A percentile compares a stretch with the other conserved stretches of the same genome.
Conservation (phyloP, 2,797 vertebrate genomes). For the Echeneis naucrates region DNA sequence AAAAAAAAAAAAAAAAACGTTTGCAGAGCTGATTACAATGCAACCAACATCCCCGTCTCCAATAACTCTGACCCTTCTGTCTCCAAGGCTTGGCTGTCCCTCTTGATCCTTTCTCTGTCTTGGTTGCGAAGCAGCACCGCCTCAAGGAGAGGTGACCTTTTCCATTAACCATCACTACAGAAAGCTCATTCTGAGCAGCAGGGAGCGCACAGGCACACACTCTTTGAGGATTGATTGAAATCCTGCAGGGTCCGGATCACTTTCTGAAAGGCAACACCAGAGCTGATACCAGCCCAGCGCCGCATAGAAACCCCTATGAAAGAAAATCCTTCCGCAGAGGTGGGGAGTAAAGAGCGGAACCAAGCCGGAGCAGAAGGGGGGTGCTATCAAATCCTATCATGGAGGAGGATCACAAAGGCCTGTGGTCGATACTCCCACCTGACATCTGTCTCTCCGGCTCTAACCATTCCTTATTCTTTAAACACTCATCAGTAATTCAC, state of each 20-base stretch:
- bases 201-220: slow-evolving; percentile 57
- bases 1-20: no score
- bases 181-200: slow-evolving; percentile 74
- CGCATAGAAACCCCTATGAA: slow-evolving; percentile 69
- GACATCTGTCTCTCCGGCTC: slow-evolving; percentile 46
- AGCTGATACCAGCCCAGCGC: slow-evolving; percentile 71
- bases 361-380: slow-evolving; percentile 35
- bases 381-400: slow-evolving; percentile 76
- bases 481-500: slow-evolving; percentile 32
- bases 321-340: slow-evolving; percentile 70
- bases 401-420: slow-evolving; percentile 59
- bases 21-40: slow-evolving; percentile 40
- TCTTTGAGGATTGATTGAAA: slow-evolving; percentile 85
- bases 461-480: slow-evolving; percentile 20
- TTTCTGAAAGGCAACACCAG: slow-evolving; percentile 82
- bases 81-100: slow-evolving; percentile 48
- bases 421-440: slow-evolving; percentile 60
- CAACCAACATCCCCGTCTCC: slow-evolving; percentile 23
- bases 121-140: slow-evolving; percentile 48
- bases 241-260: slow-evolving; percentile 77
- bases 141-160: slow-evolving; percentile 80
- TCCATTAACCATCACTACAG: slow-evolving; percentile 75
- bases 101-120: slow-evolving; percentile 49
- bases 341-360: slow-evolving; percentile 60
- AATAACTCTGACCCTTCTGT: slow-evolving; percentile 21